phyloP scores from a whole-genome alignment of 2,888 invertebrate genomes.

The Lepidochrysops patricia region DNA sequence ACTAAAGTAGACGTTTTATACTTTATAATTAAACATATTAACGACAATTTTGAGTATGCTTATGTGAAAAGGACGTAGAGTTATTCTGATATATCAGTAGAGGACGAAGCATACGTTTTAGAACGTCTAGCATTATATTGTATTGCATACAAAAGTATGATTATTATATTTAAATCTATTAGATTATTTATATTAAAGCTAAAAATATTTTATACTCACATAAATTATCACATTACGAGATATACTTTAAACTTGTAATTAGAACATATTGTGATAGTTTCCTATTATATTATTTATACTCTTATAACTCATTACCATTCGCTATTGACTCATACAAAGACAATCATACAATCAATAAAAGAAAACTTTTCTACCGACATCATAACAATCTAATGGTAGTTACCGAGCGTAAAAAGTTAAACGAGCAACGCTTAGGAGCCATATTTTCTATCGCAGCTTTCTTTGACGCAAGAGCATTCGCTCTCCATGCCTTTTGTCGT shows the following conservation, averaged over 20 bases:
- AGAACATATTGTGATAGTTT: conserved; percentile 10
- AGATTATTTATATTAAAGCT: conserved; percentile 14
- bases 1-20: conserved; percentile 51
- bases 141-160: conserved; percentile 22
- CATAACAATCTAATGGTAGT: conserved; percentile 1
- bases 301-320: conserved; percentile 1
- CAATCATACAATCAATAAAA: conserved; percentile 12
- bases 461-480: conserved; percentile 10
- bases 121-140: conserved; percentile 23
- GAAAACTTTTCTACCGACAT: background rate
- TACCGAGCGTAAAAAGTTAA: background rate
- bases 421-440: background rate
- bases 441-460: conserved; percentile 14
- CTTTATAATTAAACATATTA: conserved; percentile 50
- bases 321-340: conserved; percentile 13
- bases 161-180: conserved; percentile 15
- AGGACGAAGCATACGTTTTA: conserved; percentile 36
- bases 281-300: conserved; percentile 4
- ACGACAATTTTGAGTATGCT: conserved; percentile 62
- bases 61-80: conserved; percentile 61
- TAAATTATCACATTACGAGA: conserved; percentile 11
- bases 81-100: conserved; percentile 48
- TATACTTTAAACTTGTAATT: background rate
- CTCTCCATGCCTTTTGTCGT: conserved; percentile 1
- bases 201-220: conserved; percentile 1